These are phyloP conservation scores for Poeciliopsis prolifica DNA, from an alignment of 2,113 vertebrate genomes.

Conservation along the genomic window DNA sequence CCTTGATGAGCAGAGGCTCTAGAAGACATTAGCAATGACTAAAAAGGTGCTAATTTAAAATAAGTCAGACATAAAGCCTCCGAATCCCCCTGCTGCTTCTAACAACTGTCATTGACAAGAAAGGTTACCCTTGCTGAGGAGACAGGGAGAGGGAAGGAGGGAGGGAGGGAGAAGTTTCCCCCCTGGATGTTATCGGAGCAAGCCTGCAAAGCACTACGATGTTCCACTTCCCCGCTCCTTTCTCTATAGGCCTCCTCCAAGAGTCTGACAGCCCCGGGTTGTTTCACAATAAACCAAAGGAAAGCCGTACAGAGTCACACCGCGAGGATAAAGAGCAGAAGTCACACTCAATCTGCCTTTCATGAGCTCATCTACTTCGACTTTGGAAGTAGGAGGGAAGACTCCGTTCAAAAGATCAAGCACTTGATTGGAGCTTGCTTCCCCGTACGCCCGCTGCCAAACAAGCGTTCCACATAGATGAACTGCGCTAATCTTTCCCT, in stretches of 20 bases:
- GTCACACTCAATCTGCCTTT: conserved; percentile 31
- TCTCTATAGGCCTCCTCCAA: conserved; percentile 37
- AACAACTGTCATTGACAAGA: conserved; percentile 56
- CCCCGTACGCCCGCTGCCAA: conserved; percentile 14
- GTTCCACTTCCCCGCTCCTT: conserved; percentile 51
- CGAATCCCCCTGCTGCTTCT: conserved; percentile 45
- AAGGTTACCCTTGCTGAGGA: conserved; percentile 38
- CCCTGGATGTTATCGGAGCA: conserved; percentile 58
- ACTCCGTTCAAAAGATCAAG: conserved; percentile 25
- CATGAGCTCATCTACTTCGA: conserved; percentile 35
- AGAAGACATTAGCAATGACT: conserved; percentile 30
- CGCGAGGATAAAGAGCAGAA: conserved; percentile 31
- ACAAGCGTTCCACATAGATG: conserved; percentile 38
- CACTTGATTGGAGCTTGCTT: conserved; percentile 15
- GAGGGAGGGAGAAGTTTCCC: conserved; percentile 43
- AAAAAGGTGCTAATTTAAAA: conserved; percentile 62
- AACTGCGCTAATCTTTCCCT: conserved; percentile 40
- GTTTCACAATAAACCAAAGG: conserved; percentile 42
- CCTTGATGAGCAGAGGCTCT: conserved; percentile 47
- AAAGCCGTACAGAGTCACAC: conserved; percentile 25
- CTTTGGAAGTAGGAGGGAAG: conserved; percentile 16
- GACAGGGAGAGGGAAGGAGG: conserved; percentile 1
- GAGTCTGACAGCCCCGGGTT: conserved; percentile 60
- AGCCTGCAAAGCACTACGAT: background rate
- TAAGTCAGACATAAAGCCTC: conserved; percentile 57